Evolutionary conservation across 2,888 invertebrate genomes (phyloP).

Genomic region (Lepidochrysops patricia): DNA sequence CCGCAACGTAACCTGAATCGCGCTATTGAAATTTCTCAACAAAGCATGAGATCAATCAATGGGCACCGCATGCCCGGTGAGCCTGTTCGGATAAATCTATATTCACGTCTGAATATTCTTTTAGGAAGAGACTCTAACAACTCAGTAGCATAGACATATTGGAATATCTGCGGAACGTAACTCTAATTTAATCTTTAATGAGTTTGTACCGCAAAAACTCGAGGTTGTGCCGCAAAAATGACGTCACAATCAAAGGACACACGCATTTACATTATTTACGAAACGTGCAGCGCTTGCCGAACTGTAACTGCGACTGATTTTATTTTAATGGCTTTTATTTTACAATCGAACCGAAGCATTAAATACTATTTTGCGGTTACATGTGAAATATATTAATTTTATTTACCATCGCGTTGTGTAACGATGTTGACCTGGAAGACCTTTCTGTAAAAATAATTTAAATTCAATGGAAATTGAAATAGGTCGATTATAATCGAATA

Average conservation of each 20-base stretch:
- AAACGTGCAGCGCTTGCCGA: slow-evolving; percentile 9
- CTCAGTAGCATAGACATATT: no score
- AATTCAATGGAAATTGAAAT: not conserved
- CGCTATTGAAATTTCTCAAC: not conserved
- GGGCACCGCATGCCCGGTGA: not conserved
- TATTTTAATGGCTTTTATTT: slow-evolving; percentile 13
- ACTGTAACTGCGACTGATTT: slow-evolving; percentile 5
- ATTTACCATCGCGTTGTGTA: not conserved
- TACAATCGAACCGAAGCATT: not conserved
- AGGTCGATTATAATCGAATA: not conserved
- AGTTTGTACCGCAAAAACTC: not conserved
- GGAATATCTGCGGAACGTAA: not conserved
- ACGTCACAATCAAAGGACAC: slow-evolving; percentile 18
- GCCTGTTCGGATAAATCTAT: not conserved
- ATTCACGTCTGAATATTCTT: not conserved
- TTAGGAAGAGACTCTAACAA: not conserved
- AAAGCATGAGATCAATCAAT: not conserved
- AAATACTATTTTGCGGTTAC: not conserved
- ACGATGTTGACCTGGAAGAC: not conserved
- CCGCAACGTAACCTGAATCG: slow-evolving; percentile 1
- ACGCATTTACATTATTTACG: slow-evolving; percentile 17
- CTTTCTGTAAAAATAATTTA: not conserved
- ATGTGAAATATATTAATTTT: not conserved
- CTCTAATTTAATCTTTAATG: no score
- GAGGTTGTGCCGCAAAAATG: slow-evolving; percentile 13